A percentile compares a stretch with the other conserved stretches of the same genome.
Conservation (phyloP, 2,113 vertebrate species). For the Tursiops truncatus region DNA sequence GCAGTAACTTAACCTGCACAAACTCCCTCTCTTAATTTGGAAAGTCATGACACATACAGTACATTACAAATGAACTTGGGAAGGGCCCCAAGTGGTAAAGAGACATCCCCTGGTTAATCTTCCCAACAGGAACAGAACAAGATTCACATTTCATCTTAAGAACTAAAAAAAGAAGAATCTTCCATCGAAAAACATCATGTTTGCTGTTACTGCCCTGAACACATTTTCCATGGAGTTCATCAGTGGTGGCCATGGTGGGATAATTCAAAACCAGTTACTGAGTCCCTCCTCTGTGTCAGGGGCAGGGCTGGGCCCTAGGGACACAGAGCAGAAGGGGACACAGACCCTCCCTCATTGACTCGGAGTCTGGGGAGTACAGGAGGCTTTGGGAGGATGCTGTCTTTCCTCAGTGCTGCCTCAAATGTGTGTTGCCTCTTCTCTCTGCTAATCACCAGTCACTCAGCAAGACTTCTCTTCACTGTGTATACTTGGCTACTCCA, state of each 20-base stretch:
- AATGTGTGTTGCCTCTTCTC: neutral
- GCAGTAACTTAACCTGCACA: conserved; percentile 21
- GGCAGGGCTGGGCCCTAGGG: too few relatives aligned
- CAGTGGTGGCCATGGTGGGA: too few relatives aligned
- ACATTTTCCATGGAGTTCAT: neutral
- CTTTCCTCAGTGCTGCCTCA: neutral
- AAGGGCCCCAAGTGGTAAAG: neutral
- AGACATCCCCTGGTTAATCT: neutral
- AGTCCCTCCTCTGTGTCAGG: neutral
- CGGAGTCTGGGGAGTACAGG: neutral
- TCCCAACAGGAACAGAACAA: neutral
- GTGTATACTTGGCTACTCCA: neutral
- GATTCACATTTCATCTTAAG: conserved; percentile 7
- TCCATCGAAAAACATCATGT: neutral
- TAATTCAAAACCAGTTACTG: neutral
- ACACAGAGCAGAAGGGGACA: neutral
- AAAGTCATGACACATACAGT: conserved; percentile 3
- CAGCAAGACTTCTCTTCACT: neutral
- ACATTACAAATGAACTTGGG: conserved; percentile 45
- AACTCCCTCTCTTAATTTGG: conserved; percentile 45
- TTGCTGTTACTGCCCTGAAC: neutral
- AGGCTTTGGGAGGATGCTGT: neutral
- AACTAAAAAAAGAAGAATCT: neutral
- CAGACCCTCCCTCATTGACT: neutral
- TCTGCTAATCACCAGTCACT: neutral